A percentile compares a stretch with the other conserved stretches of the same genome.
These are phyloP conservation scores for Hyles lineata DNA, from an alignment of 2,888 invertebrate genomes.

Conservation along the genomic window DNA sequence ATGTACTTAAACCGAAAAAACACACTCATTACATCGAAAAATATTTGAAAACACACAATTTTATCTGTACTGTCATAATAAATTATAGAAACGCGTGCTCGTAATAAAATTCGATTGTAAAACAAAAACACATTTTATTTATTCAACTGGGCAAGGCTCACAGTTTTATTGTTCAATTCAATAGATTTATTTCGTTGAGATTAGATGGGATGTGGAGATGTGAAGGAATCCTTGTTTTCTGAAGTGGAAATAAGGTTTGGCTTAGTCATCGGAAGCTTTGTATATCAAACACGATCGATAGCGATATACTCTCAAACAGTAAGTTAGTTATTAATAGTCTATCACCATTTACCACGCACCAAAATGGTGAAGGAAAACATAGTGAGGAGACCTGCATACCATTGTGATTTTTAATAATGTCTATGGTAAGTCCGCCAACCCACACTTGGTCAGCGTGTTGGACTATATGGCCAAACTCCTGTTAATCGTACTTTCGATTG, in stretches of 20 bases:
- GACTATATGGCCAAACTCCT: too few species aligned
- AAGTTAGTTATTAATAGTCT: too few species aligned
- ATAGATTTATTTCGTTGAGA: conserved; percentile 30
- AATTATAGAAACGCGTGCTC: conserved; percentile 9
- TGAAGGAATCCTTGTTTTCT: conserved; percentile 7
- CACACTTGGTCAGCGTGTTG: too few species aligned
- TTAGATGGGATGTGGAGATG: conserved; percentile 31
- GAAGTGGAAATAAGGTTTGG: conserved; percentile 8
- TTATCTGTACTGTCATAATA: conserved; percentile 27
- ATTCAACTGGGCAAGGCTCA: conserved; percentile 19
- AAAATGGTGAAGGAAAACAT: too few species aligned
- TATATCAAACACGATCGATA: neutral
- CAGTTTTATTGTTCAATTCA: conserved; percentile 33
- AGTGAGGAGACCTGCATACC: too few species aligned
- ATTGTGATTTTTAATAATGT: too few species aligned
- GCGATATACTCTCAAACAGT: neutral
- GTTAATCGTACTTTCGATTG: too few species aligned
- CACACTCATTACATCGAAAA: neutral
- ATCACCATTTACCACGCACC: too few species aligned
- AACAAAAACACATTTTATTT: conserved; percentile 25
- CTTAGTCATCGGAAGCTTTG: conserved; percentile 1
- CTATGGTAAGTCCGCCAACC: too few species aligned
- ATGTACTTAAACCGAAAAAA: neutral
- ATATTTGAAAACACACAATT: neutral
- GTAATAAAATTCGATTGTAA: conserved; percentile 25